phyloP scores from a whole-genome alignment of 2,113 vertebrate species.

The Genyomyrus donnyi region DNA sequence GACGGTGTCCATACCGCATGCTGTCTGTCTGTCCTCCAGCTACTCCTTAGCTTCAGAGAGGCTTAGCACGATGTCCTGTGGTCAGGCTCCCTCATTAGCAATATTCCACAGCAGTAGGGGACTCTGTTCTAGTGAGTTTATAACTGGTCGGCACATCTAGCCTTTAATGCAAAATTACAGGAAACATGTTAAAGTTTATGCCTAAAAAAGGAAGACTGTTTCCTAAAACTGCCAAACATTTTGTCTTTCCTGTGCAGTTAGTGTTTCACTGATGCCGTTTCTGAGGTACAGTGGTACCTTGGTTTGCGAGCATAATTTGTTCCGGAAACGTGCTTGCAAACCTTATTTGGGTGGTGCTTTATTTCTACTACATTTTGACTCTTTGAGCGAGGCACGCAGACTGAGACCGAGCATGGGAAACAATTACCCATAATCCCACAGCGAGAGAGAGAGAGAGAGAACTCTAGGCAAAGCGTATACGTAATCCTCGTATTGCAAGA shows the following conservation, averaged over 20 bases:
- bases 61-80: neutral
- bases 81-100: neutral
- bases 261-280: neutral
- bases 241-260: neutral
- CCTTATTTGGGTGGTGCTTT: too few relatives aligned
- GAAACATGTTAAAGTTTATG: neutral
- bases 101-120: neutral
- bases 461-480: too few relatives aligned
- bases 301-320: too few relatives aligned
- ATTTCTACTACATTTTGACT: too few relatives aligned
- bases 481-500: too few relatives aligned
- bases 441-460: too few relatives aligned
- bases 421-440: too few relatives aligned
- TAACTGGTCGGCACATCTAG: neutral
- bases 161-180: neutral
- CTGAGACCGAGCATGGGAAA: too few relatives aligned
- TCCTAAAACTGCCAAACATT: neutral
- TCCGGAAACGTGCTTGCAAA: too few relatives aligned
- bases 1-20: too few relatives aligned
- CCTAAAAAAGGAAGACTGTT: neutral
- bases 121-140: neutral
- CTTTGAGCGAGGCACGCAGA: too few relatives aligned
- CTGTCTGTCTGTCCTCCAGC: neutral
- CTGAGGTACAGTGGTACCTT: neutral
- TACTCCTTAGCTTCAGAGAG: neutral